Evolutionary conservation across 2,888 invertebrate genomes (phyloP).

Genomic region (Amblyjoppa fuscipennis): DNA sequence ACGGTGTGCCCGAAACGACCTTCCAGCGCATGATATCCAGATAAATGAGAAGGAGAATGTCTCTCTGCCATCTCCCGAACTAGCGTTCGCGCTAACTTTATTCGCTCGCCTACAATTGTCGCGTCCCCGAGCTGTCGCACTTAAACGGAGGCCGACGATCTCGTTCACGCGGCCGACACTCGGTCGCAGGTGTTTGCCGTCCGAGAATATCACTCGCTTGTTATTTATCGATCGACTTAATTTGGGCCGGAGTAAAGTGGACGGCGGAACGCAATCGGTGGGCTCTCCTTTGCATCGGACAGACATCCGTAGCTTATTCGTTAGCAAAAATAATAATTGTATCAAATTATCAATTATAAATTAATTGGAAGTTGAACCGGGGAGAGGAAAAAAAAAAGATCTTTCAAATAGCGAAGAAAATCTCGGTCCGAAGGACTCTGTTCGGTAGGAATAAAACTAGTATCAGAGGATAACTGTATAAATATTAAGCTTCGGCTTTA

Average conservation of each 20-base stretch:
- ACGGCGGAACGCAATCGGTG: conserved; percentile 68
- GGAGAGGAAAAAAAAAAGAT: no score
- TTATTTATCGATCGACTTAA: conserved; percentile 84
- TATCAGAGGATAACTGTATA: no score
- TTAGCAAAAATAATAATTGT: conserved; percentile 84
- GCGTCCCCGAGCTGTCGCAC: neutral
- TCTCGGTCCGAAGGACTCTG: no score
- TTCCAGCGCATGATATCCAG: conserved; percentile 42
- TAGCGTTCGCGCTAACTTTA: conserved; percentile 7
- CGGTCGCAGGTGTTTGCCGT: conserved; percentile 80
- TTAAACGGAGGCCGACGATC: neutral
- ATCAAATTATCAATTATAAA: neutral
- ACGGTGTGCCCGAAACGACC: conserved; percentile 67
- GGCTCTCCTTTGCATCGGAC: conserved; percentile 18
- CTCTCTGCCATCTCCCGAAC: neutral
- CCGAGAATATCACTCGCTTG: conserved; percentile 74
- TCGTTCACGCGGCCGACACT: conserved; percentile 38
- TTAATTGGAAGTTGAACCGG: neutral
- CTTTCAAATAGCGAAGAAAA: no score
- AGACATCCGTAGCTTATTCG: conserved; percentile 77
- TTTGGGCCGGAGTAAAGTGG: conserved; percentile 80
- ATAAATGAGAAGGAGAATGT: conserved; percentile 33
- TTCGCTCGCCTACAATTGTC: conserved; percentile 1
- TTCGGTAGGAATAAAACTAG: no score
- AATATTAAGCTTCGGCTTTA: no score